phyloP scores from a whole-genome alignment of 2,888 invertebrate species.

The Aphidius colemani region DNA sequence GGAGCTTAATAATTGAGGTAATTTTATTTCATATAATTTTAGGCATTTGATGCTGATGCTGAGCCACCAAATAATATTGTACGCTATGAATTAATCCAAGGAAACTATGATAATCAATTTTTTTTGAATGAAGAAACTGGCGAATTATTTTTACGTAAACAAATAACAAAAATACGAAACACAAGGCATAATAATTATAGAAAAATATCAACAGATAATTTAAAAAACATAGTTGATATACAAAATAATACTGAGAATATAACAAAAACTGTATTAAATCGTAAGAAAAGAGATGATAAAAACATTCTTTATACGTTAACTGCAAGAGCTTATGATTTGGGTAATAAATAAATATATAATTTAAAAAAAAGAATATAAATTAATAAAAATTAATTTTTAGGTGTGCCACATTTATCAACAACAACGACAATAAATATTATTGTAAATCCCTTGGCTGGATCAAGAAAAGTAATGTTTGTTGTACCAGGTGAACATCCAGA shows the following conservation, averaged over 20 bases:
- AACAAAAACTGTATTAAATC: constrained; percentile 17
- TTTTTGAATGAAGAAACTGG: constrained; percentile 77
- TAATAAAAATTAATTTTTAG: constrained; percentile 41
- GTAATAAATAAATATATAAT: constrained; percentile 43
- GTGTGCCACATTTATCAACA: constrained; percentile 77
- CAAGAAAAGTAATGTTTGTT: constrained; percentile 79
- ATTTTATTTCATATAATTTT: not conserved
- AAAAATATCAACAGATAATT: constrained; percentile 32
- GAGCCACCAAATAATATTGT: constrained; percentile 85
- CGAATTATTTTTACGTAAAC: constrained; percentile 69
- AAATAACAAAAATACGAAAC: constrained; percentile 52
- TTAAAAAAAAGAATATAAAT: not conserved
- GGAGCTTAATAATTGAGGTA: not conserved
- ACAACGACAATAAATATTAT: constrained; percentile 73
- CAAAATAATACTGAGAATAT: constrained; percentile 24
- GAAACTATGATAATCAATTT: constrained; percentile 77
- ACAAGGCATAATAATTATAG: constrained; percentile 45
- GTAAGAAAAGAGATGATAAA: constrained; percentile 63
- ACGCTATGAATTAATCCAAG: constrained; percentile 80
- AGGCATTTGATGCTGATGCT: constrained; percentile 82
- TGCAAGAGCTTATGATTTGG: constrained; percentile 82
- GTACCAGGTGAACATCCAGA: constrained; percentile 79
- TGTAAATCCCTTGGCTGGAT: constrained; percentile 70
- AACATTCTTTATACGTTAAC: constrained; percentile 69
- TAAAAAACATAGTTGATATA: not conserved